Evolutionary conservation across 2,888 invertebrate species (phyloP).

Genomic region (Drosophila austrosaltans): DNA sequence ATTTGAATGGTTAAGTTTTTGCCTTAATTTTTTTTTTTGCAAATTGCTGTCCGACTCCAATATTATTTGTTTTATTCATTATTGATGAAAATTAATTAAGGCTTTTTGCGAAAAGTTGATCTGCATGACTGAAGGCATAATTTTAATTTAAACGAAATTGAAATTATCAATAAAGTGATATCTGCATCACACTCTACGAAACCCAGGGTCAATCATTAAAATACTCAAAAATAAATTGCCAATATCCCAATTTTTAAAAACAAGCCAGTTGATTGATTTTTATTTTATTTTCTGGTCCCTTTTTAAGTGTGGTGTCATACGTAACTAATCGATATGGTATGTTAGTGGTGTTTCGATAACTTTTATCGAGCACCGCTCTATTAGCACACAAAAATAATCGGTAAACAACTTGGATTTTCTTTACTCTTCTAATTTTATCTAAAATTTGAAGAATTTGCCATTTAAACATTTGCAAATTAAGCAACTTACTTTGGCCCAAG

Average conservation of each 20-base stretch:
- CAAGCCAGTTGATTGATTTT: not conserved
- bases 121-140: too few relatives aligned
- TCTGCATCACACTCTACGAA: too few relatives aligned
- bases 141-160: too few relatives aligned
- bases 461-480: not conserved
- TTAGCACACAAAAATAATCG: constrained; percentile 13
- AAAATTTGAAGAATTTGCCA: constrained; percentile 1
- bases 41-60: too few relatives aligned
- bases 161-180: too few relatives aligned
- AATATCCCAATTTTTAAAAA: not conserved
- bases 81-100: too few relatives aligned
- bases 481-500: not conserved
- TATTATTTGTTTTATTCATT: too few relatives aligned
- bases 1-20: too few relatives aligned
- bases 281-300: not conserved
- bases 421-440: constrained; percentile 8
- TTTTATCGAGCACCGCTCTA: constrained; percentile 9
- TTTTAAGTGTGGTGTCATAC: not conserved
- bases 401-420: constrained; percentile 10
- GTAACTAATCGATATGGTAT: not conserved
- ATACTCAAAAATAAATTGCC: too few relatives aligned
- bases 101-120: too few relatives aligned
- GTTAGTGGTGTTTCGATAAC: not conserved
- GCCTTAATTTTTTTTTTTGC: too few relatives aligned
- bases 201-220: too few relatives aligned